Evolutionary conservation across 1,140 invertebrate genomes (phyloP), one percentile per base, ranked within the genome.

Genomic region (Apolygus lucorum): DNA sequence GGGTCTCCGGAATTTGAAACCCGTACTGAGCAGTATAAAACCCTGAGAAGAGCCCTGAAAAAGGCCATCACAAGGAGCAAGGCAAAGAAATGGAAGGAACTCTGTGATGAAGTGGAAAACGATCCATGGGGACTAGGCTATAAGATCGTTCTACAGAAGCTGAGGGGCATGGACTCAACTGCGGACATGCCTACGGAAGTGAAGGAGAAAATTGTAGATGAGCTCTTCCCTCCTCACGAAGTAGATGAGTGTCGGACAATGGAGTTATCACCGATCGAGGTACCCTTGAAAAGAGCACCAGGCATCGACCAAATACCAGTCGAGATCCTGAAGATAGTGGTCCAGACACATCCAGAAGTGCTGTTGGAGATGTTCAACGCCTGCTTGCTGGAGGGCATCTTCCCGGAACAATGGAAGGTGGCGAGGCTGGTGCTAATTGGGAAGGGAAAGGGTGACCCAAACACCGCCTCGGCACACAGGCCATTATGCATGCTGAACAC

Each of bases 271-370:
- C 13, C 11, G 25, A 1, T 67, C 17, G 25, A 59, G 14, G 73
- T 64, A 14, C 75, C 78, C 69, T 29, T 78, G n/a, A 24, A 29
- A 8, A 63, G 17, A 1, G 78, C 76, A 8, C 76, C 78, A 24
- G 77, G 78, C 1, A 76, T 75, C 0, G 76, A 78, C 26, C 71
- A 73, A 0, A 70, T 79, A 0, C 75, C 77, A 2, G 26, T 71
- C 0, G 77, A 76, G 21, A 73, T 67, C 0, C 26, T 76, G 8
- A 75, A 74, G 67, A 17, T 69, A 2, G 24, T 72, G 4, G 66
- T 52, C 0, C 0, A 59, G 1, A 1, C 24, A 63, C 1, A 34
- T 0, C 70, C 73, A 1, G 34, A 70, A n/a, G 14, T 69, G 0
- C 25, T 74, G 27, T 70, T 71, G 1, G 26, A 52, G 1, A 62